Percentiles rank a stretch among this genome's conserved stretches.
phyloP scores from a whole-genome alignment of 23 tunicate genomes.

The Clavelina lepadiformis region DNA sequence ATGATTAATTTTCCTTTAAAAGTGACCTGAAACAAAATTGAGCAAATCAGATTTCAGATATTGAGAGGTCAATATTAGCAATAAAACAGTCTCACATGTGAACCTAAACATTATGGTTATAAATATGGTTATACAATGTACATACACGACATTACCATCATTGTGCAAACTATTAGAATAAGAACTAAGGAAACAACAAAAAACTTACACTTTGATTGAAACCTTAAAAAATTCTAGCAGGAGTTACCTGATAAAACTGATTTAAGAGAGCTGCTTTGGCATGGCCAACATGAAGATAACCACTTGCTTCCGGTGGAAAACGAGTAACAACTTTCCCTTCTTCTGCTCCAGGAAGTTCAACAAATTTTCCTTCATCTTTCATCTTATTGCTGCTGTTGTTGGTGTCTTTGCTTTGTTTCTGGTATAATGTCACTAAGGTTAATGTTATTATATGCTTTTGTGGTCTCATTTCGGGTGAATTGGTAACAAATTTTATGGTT shows the following conservation, averaged over 20 bases:
- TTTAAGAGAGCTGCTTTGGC: conserved; percentile 99
- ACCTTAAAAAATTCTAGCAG: neutral
- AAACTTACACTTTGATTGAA: too few relatives aligned
- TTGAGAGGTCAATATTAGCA: too few relatives aligned
- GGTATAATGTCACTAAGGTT: too few relatives aligned
- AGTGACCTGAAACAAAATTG: conserved; percentile 48
- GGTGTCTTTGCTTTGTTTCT: neutral
- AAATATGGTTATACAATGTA: too few relatives aligned
- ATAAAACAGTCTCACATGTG: too few relatives aligned
- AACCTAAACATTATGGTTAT: too few relatives aligned
- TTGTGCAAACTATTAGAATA: neutral
- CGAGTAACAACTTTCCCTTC: conserved; percentile 96
- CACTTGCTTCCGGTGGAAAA: conserved; percentile 99
- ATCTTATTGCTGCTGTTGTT: conserved; percentile 19
- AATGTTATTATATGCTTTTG: too few relatives aligned
- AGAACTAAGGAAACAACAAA: too few relatives aligned
- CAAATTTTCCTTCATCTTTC: conserved; percentile 88
- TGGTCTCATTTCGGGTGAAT: too few relatives aligned
- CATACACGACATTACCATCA: neutral
- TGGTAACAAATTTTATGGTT: too few relatives aligned
- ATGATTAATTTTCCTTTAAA: conserved; percentile 93
- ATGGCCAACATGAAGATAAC: conserved; percentile 96
- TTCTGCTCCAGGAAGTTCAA: conserved; percentile 95
- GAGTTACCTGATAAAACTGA: conserved; percentile 78
- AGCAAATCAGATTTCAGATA: too few relatives aligned